Evolutionary conservation across 2,888 invertebrate species (phyloP), one percentile per base, ranked within the genome.

Genomic region (Leucophora obtusa): DNA sequence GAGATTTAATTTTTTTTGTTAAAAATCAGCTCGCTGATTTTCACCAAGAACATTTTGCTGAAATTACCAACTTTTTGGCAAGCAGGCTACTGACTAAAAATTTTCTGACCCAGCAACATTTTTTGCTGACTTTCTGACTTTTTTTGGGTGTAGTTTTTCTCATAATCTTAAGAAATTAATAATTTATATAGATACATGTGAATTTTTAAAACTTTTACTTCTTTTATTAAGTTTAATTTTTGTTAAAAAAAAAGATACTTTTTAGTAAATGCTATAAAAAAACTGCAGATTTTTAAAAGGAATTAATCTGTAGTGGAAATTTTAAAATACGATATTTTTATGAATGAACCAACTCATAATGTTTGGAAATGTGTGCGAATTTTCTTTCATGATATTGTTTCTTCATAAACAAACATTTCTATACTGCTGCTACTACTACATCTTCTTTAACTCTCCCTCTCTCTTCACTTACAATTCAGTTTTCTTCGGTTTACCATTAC

Each of bases 401-500:
- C n/a, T 62, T 54, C 17, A 47, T 65, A 65, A 63, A 71, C 63
- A 53, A 56, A 70, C 53, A 50, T 56, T 53, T 59, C 17, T 62
- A 68, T 59, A 53, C 33, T 63, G 54, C 14, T 77, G 8, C 11
- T 50, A 24, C 59, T 71, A 59, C 15, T 77, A 28, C 35, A 75
- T 24, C 28, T 28, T 28, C 28, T 28, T 28, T 28, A 28, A 28
- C 4, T 28, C 43, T 14, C n/a, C n/a, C n/a, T 33, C 28, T 21
- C 6, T 7, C 69, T 53, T 18, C 28, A 43, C n/a, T 87, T 90
- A 89, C 83, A 89, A 86, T 83, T 89, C 89, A 58, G 87, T 88
- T 84, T 89, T 89, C 83, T 89, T 89, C 38, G 86, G 84, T 78
- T 93, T 95, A 86, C 99, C 99, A 87, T 94, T 95, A 83, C 97